Base-by-base conservation (phyloP, 2,113 vertebrate species). In the Urocolius indicus region DNA sequence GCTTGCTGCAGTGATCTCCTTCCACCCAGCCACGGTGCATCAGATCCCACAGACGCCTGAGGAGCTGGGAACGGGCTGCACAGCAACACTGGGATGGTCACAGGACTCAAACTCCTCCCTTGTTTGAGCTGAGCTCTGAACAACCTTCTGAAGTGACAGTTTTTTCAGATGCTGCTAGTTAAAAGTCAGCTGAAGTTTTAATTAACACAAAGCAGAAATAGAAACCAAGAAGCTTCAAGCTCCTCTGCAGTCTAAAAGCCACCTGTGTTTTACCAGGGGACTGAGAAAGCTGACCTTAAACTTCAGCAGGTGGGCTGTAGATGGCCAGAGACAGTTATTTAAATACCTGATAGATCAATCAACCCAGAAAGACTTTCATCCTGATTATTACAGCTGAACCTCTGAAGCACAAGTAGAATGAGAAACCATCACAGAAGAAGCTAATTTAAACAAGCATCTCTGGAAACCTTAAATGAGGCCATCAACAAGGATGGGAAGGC, bases 31-130 rank as follows among this genome's bases (percentile, higher is more conserved):
- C 29, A 5, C 0, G 24, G 46, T 4, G 19, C 36, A 63, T 5
- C 51, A 23, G 38, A 6, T 9, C 41, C 69, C 69, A 52, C 45
- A 14, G 43, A 45, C 3, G 1, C 18, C 43, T 4, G 27, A 16
- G 7, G 67, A 32, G 36, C 66, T 17, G 59, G 18, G 36, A 63
- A 32, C 36, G 34, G 65, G 49, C 24, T 2, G 5, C 19, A 10
- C 8, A 43, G 54, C 22, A 18, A 24, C 5, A 3, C 36, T n/a
- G 0, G 52, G 46, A 27, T 2, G 2, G 59, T 34, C 34, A 6
- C 22, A 19, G 75, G 52, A 21, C 20, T 9, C 15, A 48, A n/a
- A 46, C 26, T 19, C 3, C 10, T 22, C n/a, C 24, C 15, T 19
- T 17, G 19, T 23, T 18, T 23, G 55, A 61, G 18, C 3, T 1